These are phyloP conservation scores for Chironomus tepperi DNA, from an alignment of 1,140 invertebrate genomes.

Conservation along the genomic window DNA sequence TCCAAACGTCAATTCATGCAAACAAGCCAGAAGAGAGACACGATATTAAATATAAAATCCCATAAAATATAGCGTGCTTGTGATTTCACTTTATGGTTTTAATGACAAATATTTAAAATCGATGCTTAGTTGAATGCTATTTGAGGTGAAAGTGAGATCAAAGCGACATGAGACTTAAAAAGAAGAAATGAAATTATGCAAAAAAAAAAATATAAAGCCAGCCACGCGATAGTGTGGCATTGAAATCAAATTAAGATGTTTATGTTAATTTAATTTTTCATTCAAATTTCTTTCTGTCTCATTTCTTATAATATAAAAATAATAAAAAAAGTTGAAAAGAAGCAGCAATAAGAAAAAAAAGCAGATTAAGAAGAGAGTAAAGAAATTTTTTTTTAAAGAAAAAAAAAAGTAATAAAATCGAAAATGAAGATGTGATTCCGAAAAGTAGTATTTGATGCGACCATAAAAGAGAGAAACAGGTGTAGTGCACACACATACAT, in stretches of 20 bases:
- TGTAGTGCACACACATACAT: slow-evolving; percentile 7
- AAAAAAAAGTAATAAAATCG: background rate
- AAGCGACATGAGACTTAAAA: background rate
- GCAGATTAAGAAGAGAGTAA: too few species aligned
- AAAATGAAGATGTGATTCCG: slow-evolving; percentile 7
- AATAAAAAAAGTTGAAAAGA: too few species aligned
- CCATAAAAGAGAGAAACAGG: background rate
- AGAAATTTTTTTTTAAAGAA: background rate
- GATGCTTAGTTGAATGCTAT: too few species aligned
- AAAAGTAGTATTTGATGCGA: background rate
- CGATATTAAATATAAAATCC: too few species aligned
- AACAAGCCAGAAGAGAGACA: too few species aligned
- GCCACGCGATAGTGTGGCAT: background rate
- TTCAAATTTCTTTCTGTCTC: background rate
- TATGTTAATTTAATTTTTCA: slow-evolving; percentile 15
- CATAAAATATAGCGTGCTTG: too few species aligned
- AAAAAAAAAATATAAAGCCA: too few species aligned
- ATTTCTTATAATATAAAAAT: background rate
- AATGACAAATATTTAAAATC: too few species aligned
- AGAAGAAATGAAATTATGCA: background rate
- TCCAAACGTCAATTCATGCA: too few species aligned
- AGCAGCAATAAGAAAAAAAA: too few species aligned
- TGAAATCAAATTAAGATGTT: slow-evolving; percentile 14
- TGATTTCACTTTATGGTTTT: too few species aligned
- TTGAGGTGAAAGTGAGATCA: too few species aligned